Conservation (phyloP, 2,888 invertebrate genomes). For the Dastarcus helophoroides region DNA sequence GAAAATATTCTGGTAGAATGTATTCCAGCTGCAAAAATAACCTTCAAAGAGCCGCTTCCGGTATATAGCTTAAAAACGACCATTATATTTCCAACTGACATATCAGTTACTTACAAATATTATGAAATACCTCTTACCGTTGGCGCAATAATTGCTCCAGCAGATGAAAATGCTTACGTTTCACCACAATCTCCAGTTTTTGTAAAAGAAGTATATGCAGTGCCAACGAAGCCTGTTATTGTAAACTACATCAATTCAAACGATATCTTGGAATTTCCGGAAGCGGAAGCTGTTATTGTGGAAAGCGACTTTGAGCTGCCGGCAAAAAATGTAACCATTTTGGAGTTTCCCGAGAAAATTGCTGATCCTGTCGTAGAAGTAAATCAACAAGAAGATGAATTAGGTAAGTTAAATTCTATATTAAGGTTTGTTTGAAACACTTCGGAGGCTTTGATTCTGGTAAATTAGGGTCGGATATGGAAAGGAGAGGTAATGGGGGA, state of each 20-base stretch:
- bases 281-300: slow-evolving; percentile 29
- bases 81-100: slow-evolving; percentile 36
- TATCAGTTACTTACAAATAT: slow-evolving; percentile 33
- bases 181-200: slow-evolving; percentile 31
- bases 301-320: slow-evolving; percentile 23
- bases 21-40: slow-evolving; percentile 36
- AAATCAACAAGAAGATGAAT: slow-evolving; percentile 31
- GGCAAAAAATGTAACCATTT: slow-evolving; percentile 29
- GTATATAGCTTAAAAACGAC: slow-evolving; percentile 32
- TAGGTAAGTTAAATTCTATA: slow-evolving; percentile 22
- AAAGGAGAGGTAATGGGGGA: neutral
- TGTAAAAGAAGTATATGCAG: slow-evolving; percentile 35
- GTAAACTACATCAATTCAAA: slow-evolving; percentile 22
- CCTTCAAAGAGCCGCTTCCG: slow-evolving; percentile 33
- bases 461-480: too few species aligned
- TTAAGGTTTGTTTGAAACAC: slow-evolving; percentile 1
- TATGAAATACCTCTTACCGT: slow-evolving; percentile 34
- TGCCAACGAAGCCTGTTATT: slow-evolving; percentile 32
- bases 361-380: slow-evolving; percentile 28
- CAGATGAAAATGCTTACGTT: slow-evolving; percentile 26
- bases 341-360: slow-evolving; percentile 28
- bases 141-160: slow-evolving; percentile 37
- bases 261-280: slow-evolving; percentile 21
- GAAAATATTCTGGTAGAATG: slow-evolving; percentile 29
- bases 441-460: neutral